Percentiles rank a stretch among this genome's conserved stretches.
Conservation (phyloP, 2,888 invertebrate species). For the Drosophila aldrichi region DNA sequence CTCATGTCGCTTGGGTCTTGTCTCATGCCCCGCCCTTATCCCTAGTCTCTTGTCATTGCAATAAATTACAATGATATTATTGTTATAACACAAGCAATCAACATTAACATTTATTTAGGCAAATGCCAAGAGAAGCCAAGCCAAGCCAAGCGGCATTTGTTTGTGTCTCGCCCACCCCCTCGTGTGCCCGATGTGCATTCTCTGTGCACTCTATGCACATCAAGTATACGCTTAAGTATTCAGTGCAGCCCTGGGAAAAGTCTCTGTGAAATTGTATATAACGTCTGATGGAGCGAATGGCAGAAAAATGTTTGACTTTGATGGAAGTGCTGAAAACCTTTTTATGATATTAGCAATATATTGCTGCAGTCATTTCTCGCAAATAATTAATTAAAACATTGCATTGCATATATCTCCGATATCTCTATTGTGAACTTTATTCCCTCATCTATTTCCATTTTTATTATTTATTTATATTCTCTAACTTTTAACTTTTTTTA, state of each 20-base stretch:
- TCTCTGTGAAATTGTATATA: conserved; percentile 20
- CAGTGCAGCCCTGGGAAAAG: conserved; percentile 6
- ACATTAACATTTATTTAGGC: conserved; percentile 53
- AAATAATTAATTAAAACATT: no score
- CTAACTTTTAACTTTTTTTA: no score
- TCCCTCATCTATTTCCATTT: no score
- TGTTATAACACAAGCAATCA: conserved; percentile 38
- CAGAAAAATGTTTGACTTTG: conserved; percentile 13
- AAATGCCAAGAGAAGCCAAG: conserved; percentile 34
- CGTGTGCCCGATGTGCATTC: conserved; percentile 48
- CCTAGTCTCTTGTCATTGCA: conserved; percentile 39
- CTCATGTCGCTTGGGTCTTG: neutral
- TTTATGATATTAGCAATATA: neutral
- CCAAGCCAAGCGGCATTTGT: conserved; percentile 25
- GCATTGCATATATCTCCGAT: neutral
- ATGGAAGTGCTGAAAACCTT: neutral
- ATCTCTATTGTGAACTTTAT: neutral
- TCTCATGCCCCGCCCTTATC: neutral
- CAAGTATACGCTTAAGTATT: neutral
- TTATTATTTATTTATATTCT: no score
- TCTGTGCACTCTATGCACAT: neutral
- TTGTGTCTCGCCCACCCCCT: conserved; percentile 14
- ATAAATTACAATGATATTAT: conserved; percentile 39
- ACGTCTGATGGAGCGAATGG: conserved; percentile 34
- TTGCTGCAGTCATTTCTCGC: neutral